A percentile compares a stretch with the other conserved stretches of the same genome.
These are phyloP conservation scores for Polyploca ridens DNA, from an alignment of 2,888 invertebrate genomes.

Conservation along the genomic window DNA sequence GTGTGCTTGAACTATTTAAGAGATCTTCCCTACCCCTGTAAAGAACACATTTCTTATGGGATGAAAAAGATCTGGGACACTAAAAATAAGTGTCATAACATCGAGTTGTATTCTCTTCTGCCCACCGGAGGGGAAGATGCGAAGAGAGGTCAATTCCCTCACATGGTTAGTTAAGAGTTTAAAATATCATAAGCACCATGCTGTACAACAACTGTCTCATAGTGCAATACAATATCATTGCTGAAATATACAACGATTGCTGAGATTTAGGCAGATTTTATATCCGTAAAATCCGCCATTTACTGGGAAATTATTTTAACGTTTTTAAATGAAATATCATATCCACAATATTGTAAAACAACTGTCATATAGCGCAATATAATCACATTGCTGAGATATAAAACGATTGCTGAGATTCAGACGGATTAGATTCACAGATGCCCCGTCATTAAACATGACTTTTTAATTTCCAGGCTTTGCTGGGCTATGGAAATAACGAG, in stretches of 20 bases:
- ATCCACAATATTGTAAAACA: not conserved
- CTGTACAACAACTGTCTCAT: not conserved
- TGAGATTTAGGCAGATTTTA: no score
- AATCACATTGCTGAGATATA: not conserved
- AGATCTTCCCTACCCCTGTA: no score
- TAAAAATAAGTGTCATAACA: no score
- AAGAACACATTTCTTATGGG: no score
- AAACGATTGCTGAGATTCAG: not conserved
- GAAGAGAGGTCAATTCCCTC: not conserved
- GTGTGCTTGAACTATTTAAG: no score
- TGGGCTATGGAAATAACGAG: conserved; percentile 28
- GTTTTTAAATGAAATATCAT: not conserved
- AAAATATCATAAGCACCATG: not conserved
- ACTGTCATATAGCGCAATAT: not conserved
- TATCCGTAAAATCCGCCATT: no score
- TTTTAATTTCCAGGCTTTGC: conserved; percentile 23
- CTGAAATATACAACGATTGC: not conserved
- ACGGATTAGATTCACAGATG: no score
- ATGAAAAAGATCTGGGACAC: no score
- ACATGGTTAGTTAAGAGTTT: not conserved
- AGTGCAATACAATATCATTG: not conserved
- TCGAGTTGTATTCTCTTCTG: no score
- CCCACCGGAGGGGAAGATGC: not conserved
- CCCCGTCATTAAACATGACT: no score
- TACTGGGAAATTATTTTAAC: no score